phyloP scores from a whole-genome alignment of 2,113 vertebrate genomes.

The Oreocharis arfaki region DNA sequence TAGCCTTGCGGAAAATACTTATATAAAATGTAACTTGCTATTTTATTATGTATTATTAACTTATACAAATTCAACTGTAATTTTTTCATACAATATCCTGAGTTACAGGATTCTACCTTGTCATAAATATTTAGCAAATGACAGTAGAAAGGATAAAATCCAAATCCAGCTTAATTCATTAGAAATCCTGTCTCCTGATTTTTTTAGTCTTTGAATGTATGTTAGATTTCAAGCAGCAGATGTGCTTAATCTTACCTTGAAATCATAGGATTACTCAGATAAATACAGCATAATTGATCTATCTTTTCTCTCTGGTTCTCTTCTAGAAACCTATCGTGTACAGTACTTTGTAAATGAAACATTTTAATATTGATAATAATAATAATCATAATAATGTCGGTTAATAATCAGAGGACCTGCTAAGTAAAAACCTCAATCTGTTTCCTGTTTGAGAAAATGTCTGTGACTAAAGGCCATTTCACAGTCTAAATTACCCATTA shows the following conservation, averaged over 20 bases:
- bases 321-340: not conserved
- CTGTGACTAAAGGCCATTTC: not conserved
- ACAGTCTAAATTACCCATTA: not conserved
- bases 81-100: not conserved
- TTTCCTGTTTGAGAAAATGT: not conserved
- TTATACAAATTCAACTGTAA: not conserved
- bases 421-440: not conserved
- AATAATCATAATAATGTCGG: not conserved
- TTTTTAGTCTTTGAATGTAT: not conserved
- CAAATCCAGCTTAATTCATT: not conserved
- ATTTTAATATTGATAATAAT: not conserved
- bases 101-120: not conserved
- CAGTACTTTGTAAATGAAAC: not conserved
- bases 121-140: not conserved
- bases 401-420: not conserved
- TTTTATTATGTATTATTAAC: not conserved
- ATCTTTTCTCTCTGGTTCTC: not conserved
- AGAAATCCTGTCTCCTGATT: not conserved
- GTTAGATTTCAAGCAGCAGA: not conserved
- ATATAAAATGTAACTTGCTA: not conserved
- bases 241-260: not conserved
- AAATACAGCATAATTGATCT: not conserved
- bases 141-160: not conserved
- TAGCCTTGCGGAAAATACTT: not conserved
- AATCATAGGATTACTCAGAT: slow-evolving; percentile 4